Conservation (phyloP, 2,888 invertebrate genomes). For the Callimorpha dominula region DNA sequence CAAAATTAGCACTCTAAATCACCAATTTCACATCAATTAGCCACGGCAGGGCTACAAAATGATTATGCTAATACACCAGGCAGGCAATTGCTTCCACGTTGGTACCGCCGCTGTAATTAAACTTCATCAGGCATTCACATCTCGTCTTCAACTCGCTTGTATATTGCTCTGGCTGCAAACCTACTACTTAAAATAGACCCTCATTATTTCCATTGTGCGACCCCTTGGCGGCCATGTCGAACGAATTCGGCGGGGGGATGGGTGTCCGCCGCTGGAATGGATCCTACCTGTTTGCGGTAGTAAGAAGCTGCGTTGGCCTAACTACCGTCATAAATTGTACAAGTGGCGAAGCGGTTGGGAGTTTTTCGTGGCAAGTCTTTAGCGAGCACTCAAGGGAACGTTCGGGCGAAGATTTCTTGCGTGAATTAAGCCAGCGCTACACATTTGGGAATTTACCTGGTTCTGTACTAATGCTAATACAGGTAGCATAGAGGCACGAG, state of each 20-base stretch:
- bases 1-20: conserved; percentile 52
- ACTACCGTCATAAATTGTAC: conserved; percentile 76
- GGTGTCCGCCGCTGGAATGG: conserved; percentile 48
- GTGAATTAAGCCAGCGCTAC: conserved; percentile 66
- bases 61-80: conserved; percentile 75
- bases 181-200: conserved; percentile 56
- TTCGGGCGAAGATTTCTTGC: conserved; percentile 69
- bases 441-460: conserved; percentile 60
- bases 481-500: conserved; percentile 36
- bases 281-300: conserved; percentile 64
- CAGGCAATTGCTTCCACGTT: conserved; percentile 71
- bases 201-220: conserved; percentile 51
- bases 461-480: conserved; percentile 60
- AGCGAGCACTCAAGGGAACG: conserved; percentile 69
- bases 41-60: conserved; percentile 64
- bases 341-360: conserved; percentile 68
- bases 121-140: conserved; percentile 72
- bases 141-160: conserved; percentile 67
- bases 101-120: conserved; percentile 71
- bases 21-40: conserved; percentile 72
- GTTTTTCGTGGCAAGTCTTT: conserved; percentile 73
- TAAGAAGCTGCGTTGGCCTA: conserved; percentile 68
- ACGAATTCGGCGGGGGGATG: conserved; percentile 39
- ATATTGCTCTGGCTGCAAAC: conserved; percentile 63
- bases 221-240: conserved; percentile 47